phyloP scores from a whole-genome alignment of 2,888 invertebrate species.

The Cepaea hortensis region DNA sequence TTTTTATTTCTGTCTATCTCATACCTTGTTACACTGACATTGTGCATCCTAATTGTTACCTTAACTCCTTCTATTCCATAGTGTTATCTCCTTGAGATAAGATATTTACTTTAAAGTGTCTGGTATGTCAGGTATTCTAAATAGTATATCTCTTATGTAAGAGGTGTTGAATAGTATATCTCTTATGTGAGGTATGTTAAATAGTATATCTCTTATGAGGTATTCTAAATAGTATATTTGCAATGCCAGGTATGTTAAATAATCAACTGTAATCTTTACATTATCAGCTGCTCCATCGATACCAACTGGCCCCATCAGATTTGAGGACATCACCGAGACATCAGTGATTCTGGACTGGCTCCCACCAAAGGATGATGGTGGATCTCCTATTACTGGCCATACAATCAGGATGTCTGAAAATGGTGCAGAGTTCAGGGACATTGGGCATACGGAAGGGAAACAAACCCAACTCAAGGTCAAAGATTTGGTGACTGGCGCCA shows the following conservation, averaged over 20 bases:
- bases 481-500: conserved; percentile 81
- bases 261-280: not conserved
- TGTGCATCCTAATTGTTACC: too few relatives aligned
- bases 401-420: conserved; percentile 70
- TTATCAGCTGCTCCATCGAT: conserved; percentile 67
- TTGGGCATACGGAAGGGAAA: conserved; percentile 76
- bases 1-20: too few relatives aligned
- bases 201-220: not conserved
- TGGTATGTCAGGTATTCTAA: too few relatives aligned
- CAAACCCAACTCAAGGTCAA: conserved; percentile 77
- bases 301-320: conserved; percentile 68
- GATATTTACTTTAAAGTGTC: too few relatives aligned
- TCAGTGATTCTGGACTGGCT: conserved; percentile 75
- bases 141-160: too few relatives aligned
- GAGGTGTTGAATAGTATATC: too few relatives aligned
- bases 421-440: conserved; percentile 50
- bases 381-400: conserved; percentile 73
- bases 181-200: not conserved
- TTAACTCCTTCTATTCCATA: too few relatives aligned
- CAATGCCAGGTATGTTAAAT: not conserved
- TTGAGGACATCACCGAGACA: conserved; percentile 71
- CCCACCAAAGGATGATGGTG: conserved; percentile 75
- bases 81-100: too few relatives aligned
- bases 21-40: too few relatives aligned
- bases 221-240: too few relatives aligned